Evolutionary conservation across 2,113 vertebrate genomes (phyloP).

Genomic region (Plectropomus leopardus): DNA sequence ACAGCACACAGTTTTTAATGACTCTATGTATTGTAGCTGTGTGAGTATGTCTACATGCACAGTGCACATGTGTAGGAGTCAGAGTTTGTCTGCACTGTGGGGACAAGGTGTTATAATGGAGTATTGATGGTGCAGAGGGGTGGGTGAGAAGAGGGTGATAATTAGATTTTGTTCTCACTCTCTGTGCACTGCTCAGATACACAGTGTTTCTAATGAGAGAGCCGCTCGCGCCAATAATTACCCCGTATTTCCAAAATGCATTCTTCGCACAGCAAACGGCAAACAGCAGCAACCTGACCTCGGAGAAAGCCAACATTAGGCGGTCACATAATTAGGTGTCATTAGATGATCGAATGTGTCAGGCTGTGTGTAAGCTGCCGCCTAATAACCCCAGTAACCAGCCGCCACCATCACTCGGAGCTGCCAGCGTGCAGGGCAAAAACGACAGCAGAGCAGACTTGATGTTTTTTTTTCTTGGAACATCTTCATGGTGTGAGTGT

Average conservation of each 20-base stretch:
- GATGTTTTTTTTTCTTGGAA: slow-evolving; percentile 1
- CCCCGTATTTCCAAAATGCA: slow-evolving; percentile 62
- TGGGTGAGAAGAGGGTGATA: slow-evolving; percentile 74
- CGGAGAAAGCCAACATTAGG: slow-evolving; percentile 51
- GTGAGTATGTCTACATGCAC: slow-evolving; percentile 27
- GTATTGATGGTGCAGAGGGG: slow-evolving; percentile 78
- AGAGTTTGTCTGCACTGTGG: slow-evolving; percentile 58
- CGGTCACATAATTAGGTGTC: slow-evolving; percentile 72
- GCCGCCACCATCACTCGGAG: neutral
- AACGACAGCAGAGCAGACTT: neutral
- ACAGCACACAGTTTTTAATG: slow-evolving; percentile 10
- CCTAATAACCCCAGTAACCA: slow-evolving; percentile 47
- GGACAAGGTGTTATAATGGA: slow-evolving; percentile 77
- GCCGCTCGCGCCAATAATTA: slow-evolving; percentile 69
- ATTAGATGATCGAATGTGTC: slow-evolving; percentile 70
- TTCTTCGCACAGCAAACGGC: slow-evolving; percentile 39
- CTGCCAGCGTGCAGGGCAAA: neutral
- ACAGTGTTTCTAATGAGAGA: slow-evolving; percentile 70
- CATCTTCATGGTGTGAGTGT: slow-evolving; percentile 24
- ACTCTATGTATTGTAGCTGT: slow-evolving; percentile 4
- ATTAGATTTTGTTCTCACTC: slow-evolving; percentile 81
- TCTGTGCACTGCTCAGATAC: slow-evolving; percentile 72
- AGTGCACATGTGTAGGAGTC: slow-evolving; percentile 54
- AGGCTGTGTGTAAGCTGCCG: slow-evolving; percentile 11
- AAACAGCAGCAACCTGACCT: slow-evolving; percentile 51